A percentile compares a stretch with the other conserved stretches of the same genome.
phyloP scores from a whole-genome alignment of 2,888 invertebrate genomes.

The Gastracanthus pulcherrimus region DNA sequence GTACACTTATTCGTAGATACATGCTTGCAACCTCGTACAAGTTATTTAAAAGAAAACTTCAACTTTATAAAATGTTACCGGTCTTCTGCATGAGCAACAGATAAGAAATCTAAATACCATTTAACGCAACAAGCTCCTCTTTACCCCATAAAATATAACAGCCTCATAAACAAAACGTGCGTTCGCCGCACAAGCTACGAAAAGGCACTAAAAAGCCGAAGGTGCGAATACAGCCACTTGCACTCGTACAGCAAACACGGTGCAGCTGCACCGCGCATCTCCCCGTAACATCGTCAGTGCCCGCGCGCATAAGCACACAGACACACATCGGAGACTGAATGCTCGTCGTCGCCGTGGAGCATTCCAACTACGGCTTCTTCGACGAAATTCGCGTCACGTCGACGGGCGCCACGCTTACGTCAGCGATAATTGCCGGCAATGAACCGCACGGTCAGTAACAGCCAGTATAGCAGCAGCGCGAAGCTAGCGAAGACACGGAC shows the following conservation, averaged over 20 bases:
- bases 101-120: not conserved
- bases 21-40: too few species aligned
- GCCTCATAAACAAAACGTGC: not conserved
- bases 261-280: not conserved
- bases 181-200: not conserved
- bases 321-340: not conserved
- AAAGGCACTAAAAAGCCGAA: not conserved
- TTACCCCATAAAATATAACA: not conserved
- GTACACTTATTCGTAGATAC: too few species aligned
- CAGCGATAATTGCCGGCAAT: conserved; percentile 24
- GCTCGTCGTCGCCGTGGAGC: not conserved
- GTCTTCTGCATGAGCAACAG: not conserved
- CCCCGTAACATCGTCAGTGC: not conserved
- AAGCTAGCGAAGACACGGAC: not conserved
- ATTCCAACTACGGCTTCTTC: conserved; percentile 31
- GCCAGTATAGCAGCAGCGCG: too few species aligned
- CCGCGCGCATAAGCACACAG: not conserved
- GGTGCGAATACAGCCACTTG: not conserved
- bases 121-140: not conserved
- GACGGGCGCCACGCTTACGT: conserved; percentile 3
- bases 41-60: not conserved
- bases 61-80: not conserved
- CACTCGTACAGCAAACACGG: too few species aligned
- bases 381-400: conserved; percentile 26
- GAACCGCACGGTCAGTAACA: not conserved